Evolutionary conservation across 2,797 vertebrate species (phyloP).

Genomic region (Rhabdophis nuchalis): DNA sequence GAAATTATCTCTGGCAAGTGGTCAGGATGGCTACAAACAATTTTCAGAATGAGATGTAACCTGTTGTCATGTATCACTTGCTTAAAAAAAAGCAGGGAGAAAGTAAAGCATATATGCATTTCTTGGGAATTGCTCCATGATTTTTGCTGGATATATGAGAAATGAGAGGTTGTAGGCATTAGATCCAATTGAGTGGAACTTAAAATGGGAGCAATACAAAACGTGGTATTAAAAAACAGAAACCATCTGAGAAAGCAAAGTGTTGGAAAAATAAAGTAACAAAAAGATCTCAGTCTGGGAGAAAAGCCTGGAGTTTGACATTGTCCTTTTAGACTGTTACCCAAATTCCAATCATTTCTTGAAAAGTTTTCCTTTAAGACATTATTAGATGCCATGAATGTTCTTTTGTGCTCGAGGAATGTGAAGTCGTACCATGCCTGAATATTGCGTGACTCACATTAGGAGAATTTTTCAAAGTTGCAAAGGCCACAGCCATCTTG

Average conservation of each 20-base stretch:
- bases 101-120: not conserved
- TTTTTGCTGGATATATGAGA: not conserved
- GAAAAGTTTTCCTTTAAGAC: constrained; percentile 56
- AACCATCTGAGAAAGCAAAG: not conserved
- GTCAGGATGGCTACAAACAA: not conserved
- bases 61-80: not conserved
- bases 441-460: constrained; percentile 18
- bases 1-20: not conserved
- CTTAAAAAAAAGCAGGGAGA: not conserved
- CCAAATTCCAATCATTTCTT: constrained; percentile 66
- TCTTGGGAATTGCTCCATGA: not conserved
- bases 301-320: constrained; percentile 39
- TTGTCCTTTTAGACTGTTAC: constrained; percentile 64
- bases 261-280: constrained; percentile 3
- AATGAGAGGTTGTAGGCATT: not conserved
- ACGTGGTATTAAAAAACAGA: not conserved
- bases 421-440: constrained; percentile 41
- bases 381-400: constrained; percentile 67
- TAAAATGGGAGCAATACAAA: not conserved
- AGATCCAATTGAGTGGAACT: not conserved
- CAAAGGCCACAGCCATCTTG: constrained; percentile 28
- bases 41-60: not conserved
- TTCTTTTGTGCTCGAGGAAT: constrained; percentile 68
- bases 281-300: constrained; percentile 29
- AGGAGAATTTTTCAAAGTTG: constrained; percentile 9